Evolutionary conservation across 2,888 invertebrate genomes (phyloP).

Genomic region (Drosophila prolongata): DNA sequence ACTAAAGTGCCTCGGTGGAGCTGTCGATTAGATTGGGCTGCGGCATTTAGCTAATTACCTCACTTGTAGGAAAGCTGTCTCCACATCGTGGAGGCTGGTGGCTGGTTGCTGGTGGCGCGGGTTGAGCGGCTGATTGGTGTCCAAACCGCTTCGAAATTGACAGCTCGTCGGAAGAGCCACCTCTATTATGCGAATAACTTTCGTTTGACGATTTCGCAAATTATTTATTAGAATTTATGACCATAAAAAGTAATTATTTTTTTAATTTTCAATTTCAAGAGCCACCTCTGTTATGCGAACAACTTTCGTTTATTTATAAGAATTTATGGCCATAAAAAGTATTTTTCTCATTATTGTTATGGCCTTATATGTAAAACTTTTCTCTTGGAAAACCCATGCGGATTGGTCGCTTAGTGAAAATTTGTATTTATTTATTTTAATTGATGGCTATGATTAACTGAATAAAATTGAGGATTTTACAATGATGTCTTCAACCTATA

Average conservation of each 20-base stretch:
- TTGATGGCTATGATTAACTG: neutral
- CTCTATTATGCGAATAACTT: constrained; percentile 15
- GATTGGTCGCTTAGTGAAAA: neutral
- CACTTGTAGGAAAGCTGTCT: constrained; percentile 31
- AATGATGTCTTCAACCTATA: neutral
- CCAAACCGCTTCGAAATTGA: constrained; percentile 29
- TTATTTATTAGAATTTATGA: constrained; percentile 19
- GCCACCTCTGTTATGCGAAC: constrained; percentile 7
- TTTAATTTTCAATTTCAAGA: neutral
- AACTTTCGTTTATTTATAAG: constrained; percentile 21
- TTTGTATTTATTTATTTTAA: neutral
- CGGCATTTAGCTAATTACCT: constrained; percentile 59
- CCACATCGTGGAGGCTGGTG: neutral
- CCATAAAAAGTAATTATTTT: constrained; percentile 6
- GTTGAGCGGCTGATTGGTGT: constrained; percentile 15
- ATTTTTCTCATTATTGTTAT: neutral
- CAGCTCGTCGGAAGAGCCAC: constrained; percentile 20
- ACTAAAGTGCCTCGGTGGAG: constrained; percentile 58
- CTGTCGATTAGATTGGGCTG: constrained; percentile 62
- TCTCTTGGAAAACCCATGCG: neutral
- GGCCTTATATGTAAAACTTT: too few relatives aligned
- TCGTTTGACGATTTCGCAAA: constrained; percentile 9
- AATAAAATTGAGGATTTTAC: neutral
- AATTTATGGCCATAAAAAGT: constrained; percentile 19
- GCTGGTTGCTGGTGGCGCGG: neutral